Percentiles rank a stretch among this genome's conserved stretches.
Conservation (phyloP, 2,797 vertebrate species). For the Clarias platycephalus region DNA sequence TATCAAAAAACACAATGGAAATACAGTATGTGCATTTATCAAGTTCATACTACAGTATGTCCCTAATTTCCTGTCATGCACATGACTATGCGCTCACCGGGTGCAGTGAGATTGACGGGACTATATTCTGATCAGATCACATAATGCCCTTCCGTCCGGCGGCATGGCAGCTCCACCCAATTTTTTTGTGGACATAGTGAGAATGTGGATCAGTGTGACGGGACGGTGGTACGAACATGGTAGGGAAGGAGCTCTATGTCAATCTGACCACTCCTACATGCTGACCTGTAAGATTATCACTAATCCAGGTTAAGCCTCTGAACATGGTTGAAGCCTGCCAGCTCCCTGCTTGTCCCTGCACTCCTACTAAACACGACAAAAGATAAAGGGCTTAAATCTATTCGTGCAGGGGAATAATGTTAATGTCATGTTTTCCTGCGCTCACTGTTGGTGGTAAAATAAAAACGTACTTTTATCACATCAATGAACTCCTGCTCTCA, state of each 20-base stretch:
- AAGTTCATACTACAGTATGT: too few species aligned
- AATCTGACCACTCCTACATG: slow-evolving; percentile 38
- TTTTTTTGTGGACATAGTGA: too few species aligned
- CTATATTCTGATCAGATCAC: too few species aligned
- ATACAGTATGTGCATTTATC: too few species aligned
- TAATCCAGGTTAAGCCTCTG: slow-evolving; percentile 61
- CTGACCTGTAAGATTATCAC: slow-evolving; percentile 61
- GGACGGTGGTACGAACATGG: too few species aligned
- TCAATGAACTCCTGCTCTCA: background rate
- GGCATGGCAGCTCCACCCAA: too few species aligned
- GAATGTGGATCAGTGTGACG: too few species aligned
- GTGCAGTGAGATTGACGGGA: too few species aligned
- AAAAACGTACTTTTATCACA: background rate
- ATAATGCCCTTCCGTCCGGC: too few species aligned
- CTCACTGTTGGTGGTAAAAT: slow-evolving; percentile 47
- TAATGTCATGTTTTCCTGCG: slow-evolving; percentile 65
- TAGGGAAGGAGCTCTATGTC: slow-evolving; percentile 17
- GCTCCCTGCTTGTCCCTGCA: slow-evolving; percentile 50
- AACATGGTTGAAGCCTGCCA: slow-evolving; percentile 43
- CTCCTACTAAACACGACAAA: slow-evolving; percentile 55
- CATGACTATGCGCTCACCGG: too few species aligned
- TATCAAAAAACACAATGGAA: too few species aligned
- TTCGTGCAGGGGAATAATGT: slow-evolving; percentile 74
- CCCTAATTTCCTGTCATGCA: too few species aligned
- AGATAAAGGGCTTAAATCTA: slow-evolving; percentile 74